phyloP scores from a whole-genome alignment of 2,113 vertebrate genomes.

The Oreochromis tanganicae region DNA sequence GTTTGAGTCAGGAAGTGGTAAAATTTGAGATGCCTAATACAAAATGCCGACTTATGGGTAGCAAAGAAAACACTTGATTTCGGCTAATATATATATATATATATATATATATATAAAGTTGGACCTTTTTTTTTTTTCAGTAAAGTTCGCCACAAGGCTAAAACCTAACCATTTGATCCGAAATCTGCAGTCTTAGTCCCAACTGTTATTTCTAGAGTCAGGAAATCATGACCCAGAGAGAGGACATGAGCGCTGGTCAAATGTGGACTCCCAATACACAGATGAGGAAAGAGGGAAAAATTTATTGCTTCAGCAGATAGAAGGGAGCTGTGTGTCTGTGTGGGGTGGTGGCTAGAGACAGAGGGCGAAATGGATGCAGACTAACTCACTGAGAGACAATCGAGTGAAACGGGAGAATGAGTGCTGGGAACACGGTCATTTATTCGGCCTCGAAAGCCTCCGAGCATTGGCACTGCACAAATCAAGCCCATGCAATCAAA shows the following conservation, averaged over 20 bases:
- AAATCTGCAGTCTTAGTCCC: conserved; percentile 1
- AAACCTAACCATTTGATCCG: not conserved
- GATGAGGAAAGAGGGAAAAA: conserved; percentile 3
- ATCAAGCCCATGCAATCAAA: conserved; percentile 40
- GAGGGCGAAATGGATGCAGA: conserved; percentile 5
- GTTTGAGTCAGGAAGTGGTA: not conserved
- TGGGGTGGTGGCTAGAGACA: not conserved
- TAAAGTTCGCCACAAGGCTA: not conserved
- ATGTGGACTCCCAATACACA: conserved; percentile 14
- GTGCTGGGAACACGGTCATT: conserved; percentile 6
- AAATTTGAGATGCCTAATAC: not conserved
- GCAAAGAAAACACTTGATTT: not conserved
- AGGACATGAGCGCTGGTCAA: conserved; percentile 11
- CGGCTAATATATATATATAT: fast-evolving
- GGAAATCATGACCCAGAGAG: not conserved
- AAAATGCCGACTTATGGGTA: not conserved
- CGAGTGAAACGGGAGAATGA: conserved; percentile 14
- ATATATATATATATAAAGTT: not conserved
- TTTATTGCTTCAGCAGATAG: conserved; percentile 18
- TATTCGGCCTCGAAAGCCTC: conserved; percentile 24
- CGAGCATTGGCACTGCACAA: not conserved
- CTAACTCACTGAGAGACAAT: conserved; percentile 15
- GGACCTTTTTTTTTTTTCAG: not conserved
- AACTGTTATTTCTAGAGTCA: conserved; percentile 12
- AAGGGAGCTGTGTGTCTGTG: not conserved